These are phyloP conservation scores for Colostygia pectinataria DNA, from an alignment of 2,888 invertebrate genomes.

Conservation along the genomic window DNA sequence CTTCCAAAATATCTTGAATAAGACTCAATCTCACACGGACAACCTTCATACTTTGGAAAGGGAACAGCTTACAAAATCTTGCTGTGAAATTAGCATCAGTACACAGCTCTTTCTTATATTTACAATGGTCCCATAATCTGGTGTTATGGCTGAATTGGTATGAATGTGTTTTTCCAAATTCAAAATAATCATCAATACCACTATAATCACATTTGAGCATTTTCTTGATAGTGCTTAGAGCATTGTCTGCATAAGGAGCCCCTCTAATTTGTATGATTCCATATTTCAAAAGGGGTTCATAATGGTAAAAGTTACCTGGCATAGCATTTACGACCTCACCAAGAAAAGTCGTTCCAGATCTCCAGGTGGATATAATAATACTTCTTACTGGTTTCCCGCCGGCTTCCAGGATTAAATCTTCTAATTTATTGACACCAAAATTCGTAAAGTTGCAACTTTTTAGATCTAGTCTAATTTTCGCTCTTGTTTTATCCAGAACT, in stretches of 20 bases:
- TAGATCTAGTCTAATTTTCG: slow-evolving; percentile 67
- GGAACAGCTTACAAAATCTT: slow-evolving; percentile 91
- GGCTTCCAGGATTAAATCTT: slow-evolving; percentile 86
- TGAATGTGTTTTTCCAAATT: slow-evolving; percentile 89
- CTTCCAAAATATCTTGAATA: slow-evolving; percentile 87
- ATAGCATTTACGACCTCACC: slow-evolving; percentile 92
- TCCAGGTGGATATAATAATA: slow-evolving; percentile 93
- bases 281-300: slow-evolving; percentile 93
- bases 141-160: slow-evolving; percentile 94
- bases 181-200: slow-evolving; percentile 88
- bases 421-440: slow-evolving; percentile 78
- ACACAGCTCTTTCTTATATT: slow-evolving; percentile 78
- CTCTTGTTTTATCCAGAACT: slow-evolving; percentile 64
- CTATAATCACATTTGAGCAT: slow-evolving; percentile 90
- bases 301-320: slow-evolving; percentile 94
- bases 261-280: slow-evolving; percentile 92
- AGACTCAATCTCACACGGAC: slow-evolving; percentile 89
- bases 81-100: slow-evolving; percentile 85
- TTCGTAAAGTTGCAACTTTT: slow-evolving; percentile 62
- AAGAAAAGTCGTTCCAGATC: slow-evolving; percentile 95
- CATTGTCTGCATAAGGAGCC: slow-evolving; percentile 86
- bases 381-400: slow-evolving; percentile 89
- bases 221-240: slow-evolving; percentile 86
- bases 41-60: slow-evolving; percentile 94
- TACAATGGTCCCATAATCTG: slow-evolving; percentile 92